Evolutionary conservation across 2,797 vertebrate species (phyloP), one percentile per base, ranked within the genome.

Genomic region (Dicrostonyx torquatus): DNA sequence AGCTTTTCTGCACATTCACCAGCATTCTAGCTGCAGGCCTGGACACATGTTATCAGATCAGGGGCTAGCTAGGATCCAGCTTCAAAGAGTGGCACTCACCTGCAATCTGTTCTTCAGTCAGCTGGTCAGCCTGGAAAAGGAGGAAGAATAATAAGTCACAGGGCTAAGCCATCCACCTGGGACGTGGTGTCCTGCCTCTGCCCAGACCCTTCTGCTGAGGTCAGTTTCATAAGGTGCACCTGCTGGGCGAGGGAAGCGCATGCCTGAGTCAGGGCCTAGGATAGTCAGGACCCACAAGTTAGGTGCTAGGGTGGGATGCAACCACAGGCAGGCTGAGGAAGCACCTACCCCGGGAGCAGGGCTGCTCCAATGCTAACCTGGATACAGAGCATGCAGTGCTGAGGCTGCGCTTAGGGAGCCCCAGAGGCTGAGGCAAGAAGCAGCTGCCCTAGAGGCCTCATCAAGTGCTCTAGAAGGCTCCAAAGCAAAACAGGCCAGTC

Each of bases 91-190:
- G 7, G 43, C 11, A 68, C 99, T 99, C 96, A 99, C 99, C 99
- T 98, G 99, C 99, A 78, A 99, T 99, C 98, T 99, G 99, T 96
- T 99, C 99, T 97, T 99, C 99, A 10, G 99, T 99, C 97, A 99
- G 98, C 98, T 99, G 99, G 98, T 99, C 99, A 94, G 99, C 99
- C 99, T 99, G 98, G 94, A 97, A 97, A 95, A 91, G 94, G 53
- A 96, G 92, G 96, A 87, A 92, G 96, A 14, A 95, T 31, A 31
- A 80, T 95, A 1, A 95, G 89, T 50, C n/a, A 9, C n/a, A 0
- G 6, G 66, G 60, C 48, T 1, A 0, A 0, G 11, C 20, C 1
- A 58, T 31, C 18, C 62, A 10, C 1, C 29, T 73, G 0, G 0
- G 4, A 24, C 0, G 4, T 3, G 26, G 6, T 29, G 1, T 43